Conservation (phyloP, 2,113 vertebrate genomes). For the Coracopsis vasa region DNA sequence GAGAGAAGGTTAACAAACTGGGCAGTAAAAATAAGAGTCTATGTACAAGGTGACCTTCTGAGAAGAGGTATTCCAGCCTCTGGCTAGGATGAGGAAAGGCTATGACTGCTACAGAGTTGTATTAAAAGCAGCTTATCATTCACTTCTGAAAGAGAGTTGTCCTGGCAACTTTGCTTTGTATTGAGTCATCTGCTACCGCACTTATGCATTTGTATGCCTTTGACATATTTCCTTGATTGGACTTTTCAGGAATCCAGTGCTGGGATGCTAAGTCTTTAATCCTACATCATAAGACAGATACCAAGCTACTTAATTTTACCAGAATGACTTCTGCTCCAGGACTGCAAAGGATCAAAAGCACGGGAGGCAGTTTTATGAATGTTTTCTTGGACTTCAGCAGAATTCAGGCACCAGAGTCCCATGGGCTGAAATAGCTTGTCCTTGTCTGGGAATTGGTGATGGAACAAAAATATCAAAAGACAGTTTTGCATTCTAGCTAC, state of each 20-base stretch:
- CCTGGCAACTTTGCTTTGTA: conserved; percentile 4
- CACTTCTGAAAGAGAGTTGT: neutral
- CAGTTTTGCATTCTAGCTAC: neutral
- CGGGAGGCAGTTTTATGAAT: neutral
- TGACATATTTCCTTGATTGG: neutral
- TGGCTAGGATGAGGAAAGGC: neutral
- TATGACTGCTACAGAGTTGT: neutral
- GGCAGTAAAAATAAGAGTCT: neutral
- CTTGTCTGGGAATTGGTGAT: neutral
- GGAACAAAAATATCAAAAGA: neutral
- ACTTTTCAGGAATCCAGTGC: conserved; percentile 15
- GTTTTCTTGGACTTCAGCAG: conserved; percentile 5
- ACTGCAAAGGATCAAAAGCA: neutral
- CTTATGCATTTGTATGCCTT: neutral
- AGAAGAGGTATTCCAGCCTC: conserved; percentile 17
- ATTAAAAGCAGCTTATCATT: conserved; percentile 25
- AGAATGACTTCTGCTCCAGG: conserved; percentile 18
- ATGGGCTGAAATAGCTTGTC: neutral
- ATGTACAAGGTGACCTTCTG: conserved; percentile 17
- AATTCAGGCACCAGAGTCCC: neutral
- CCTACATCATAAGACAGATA: conserved; percentile 2
- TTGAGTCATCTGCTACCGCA: neutral
- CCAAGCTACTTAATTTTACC: conserved; percentile 27
- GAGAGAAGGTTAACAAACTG: neutral
- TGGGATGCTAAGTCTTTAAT: conserved; percentile 25